Conservation (phyloP, 2,113 vertebrate genomes). For the Pao palembangensis region DNA sequence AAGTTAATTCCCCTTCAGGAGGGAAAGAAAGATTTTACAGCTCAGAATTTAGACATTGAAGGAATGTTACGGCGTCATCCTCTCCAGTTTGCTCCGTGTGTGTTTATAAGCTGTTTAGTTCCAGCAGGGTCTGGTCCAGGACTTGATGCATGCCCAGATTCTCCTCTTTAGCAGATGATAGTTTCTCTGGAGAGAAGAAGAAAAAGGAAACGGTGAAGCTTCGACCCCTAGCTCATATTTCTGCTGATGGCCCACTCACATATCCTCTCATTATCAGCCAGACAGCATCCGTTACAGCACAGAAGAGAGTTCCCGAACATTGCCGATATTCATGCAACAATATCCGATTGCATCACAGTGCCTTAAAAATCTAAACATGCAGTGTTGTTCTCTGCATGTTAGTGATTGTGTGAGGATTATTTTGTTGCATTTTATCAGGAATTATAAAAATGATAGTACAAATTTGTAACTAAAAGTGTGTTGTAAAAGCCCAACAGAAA, state of each 20-base stretch:
- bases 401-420: background rate
- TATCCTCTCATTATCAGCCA: conserved; percentile 1
- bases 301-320: background rate
- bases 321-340: background rate
- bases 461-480: background rate
- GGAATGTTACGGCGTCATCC: conserved; percentile 67
- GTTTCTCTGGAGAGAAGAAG: conserved; percentile 78
- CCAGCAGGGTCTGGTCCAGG: conserved; percentile 92
- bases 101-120: conserved; percentile 93
- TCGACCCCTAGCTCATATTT: conserved; percentile 6
- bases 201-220: conserved; percentile 27
- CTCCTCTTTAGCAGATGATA: conserved; percentile 89
- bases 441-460: background rate
- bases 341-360: conserved; percentile 22
- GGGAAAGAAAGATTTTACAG: conserved; percentile 60
- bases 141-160: conserved; percentile 89
- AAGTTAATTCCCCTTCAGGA: conserved; percentile 61
- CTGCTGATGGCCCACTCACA: conserved; percentile 2
- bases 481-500: conserved; percentile 11
- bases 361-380: conserved; percentile 34
- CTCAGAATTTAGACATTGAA: conserved; percentile 64
- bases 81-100: conserved; percentile 38
- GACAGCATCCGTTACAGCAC: conserved; percentile 3
- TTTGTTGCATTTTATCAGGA: background rate
- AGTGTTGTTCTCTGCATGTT: conserved; percentile 16